Evolutionary conservation across 2,113 vertebrate species (phyloP).

Genomic region (Centropus unirufus): DNA sequence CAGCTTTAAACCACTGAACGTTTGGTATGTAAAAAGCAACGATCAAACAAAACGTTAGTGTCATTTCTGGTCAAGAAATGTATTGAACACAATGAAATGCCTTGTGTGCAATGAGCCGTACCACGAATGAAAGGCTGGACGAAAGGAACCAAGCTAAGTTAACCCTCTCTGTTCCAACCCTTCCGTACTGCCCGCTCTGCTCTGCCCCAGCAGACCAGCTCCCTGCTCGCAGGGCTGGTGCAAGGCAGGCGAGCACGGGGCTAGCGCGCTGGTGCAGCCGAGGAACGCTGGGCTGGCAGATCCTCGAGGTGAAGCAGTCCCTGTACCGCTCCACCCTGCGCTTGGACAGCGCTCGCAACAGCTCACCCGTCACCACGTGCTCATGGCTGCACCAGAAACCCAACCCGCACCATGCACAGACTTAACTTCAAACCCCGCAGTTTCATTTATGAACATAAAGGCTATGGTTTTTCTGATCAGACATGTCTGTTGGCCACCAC

Average conservation of each 20-base stretch:
- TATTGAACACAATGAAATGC: neutral
- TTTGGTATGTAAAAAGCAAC: neutral
- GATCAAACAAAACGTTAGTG: neutral
- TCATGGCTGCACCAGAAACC: neutral
- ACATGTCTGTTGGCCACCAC: neutral
- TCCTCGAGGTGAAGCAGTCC: neutral
- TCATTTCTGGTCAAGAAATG: constrained; percentile 36
- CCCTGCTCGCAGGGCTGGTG: neutral
- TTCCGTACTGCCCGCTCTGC: neutral
- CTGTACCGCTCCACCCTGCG: neutral
- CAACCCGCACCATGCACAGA: neutral
- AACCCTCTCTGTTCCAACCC: neutral
- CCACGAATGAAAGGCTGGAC: neutral
- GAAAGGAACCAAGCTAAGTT: neutral
- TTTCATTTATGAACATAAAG: neutral
- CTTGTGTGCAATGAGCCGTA: neutral
- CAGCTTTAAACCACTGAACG: neutral
- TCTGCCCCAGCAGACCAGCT: neutral
- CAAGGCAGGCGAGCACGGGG: neutral
- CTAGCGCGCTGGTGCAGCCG: neutral
- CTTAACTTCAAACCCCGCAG: neutral
- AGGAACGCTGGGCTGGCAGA: neutral
- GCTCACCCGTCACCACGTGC: no score
- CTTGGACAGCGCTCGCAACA: neutral
- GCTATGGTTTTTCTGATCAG: neutral